These are phyloP conservation scores for Etheostoma spectabile DNA, from an alignment of 2,113 vertebrate genomes.

Conservation along the genomic window DNA sequence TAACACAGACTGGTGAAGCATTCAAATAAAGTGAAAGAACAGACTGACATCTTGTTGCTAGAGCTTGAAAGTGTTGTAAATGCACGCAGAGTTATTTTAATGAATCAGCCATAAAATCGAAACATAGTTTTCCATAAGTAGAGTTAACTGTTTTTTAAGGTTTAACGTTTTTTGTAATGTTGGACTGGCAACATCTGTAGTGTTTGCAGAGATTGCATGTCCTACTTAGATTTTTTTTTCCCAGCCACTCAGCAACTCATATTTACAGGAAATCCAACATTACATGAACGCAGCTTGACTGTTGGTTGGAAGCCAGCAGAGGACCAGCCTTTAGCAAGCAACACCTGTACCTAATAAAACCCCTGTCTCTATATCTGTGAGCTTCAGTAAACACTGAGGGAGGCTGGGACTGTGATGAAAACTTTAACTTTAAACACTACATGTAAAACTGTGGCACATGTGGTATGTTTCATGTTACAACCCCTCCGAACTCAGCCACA, in stretches of 20 bases:
- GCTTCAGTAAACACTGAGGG: slow-evolving; percentile 48
- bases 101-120: not conserved
- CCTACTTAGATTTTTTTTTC: slow-evolving; percentile 10
- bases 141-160: not conserved
- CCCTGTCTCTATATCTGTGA: slow-evolving; percentile 45
- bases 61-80: slow-evolving; percentile 21
- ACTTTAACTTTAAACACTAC: slow-evolving; percentile 23
- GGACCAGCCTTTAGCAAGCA: slow-evolving; percentile 54
- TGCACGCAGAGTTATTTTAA: slow-evolving; percentile 12
- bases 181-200: slow-evolving; percentile 25
- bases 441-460: slow-evolving; percentile 31
- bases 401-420: slow-evolving; percentile 9
- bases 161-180: not conserved
- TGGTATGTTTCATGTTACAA: slow-evolving; percentile 23
- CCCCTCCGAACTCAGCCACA: not conserved
- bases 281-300: slow-evolving; percentile 33
- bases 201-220: slow-evolving; percentile 23
- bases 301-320: slow-evolving; percentile 60
- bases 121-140: not conserved
- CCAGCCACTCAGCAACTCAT: not conserved
- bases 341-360: slow-evolving; percentile 66
- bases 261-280: slow-evolving; percentile 13
- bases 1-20: slow-evolving; percentile 39
- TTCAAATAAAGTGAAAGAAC: slow-evolving; percentile 35
- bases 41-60: slow-evolving; percentile 12